These are phyloP conservation scores for Marisa cornuarietis DNA, from an alignment of 1,140 invertebrate genomes.

Conservation along the genomic window DNA sequence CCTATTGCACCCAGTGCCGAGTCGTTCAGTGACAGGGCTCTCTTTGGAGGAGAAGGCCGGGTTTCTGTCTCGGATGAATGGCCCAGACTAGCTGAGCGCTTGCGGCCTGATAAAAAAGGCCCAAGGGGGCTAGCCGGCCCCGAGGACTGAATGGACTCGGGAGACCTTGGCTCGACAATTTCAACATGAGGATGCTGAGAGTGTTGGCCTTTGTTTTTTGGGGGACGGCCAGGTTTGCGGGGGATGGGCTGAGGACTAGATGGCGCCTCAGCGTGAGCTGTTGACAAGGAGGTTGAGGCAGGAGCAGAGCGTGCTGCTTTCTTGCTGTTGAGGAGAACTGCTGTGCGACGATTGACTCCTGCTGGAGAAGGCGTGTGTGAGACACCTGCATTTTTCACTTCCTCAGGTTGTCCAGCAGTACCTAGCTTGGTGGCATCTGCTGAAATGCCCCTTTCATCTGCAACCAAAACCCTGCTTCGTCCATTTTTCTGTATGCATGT, in stretches of 20 bases:
- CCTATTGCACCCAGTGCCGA: slow-evolving; percentile 6
- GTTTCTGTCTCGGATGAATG: slow-evolving; percentile 34
- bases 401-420: slow-evolving; percentile 28
- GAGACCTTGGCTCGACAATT: slow-evolving; percentile 32
- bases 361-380: slow-evolving; percentile 59
- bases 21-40: slow-evolving; percentile 29
- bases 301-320: slow-evolving; percentile 69
- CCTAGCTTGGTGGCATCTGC: slow-evolving; percentile 23
- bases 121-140: slow-evolving; percentile 37
- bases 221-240: slow-evolving; percentile 46
- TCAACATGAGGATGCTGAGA: slow-evolving; percentile 26
- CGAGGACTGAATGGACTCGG: slow-evolving; percentile 39
- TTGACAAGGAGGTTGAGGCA: slow-evolving; percentile 34
- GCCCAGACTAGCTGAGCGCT: slow-evolving; percentile 53
- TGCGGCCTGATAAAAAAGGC: slow-evolving; percentile 41
- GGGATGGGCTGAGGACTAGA: slow-evolving; percentile 17
- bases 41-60: slow-evolving; percentile 53
- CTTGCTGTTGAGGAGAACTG: slow-evolving; percentile 80
- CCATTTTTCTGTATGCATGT: not conserved
- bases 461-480: slow-evolving; percentile 8
- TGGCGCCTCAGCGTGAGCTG: slow-evolving; percentile 27
- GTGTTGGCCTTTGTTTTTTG: slow-evolving; percentile 35
- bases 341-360: slow-evolving; percentile 83
- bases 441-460: slow-evolving; percentile 24
- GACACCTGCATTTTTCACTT: slow-evolving; percentile 35